Conservation (phyloP, 2,888 invertebrate genomes). For the Euclidia mi region DNA sequence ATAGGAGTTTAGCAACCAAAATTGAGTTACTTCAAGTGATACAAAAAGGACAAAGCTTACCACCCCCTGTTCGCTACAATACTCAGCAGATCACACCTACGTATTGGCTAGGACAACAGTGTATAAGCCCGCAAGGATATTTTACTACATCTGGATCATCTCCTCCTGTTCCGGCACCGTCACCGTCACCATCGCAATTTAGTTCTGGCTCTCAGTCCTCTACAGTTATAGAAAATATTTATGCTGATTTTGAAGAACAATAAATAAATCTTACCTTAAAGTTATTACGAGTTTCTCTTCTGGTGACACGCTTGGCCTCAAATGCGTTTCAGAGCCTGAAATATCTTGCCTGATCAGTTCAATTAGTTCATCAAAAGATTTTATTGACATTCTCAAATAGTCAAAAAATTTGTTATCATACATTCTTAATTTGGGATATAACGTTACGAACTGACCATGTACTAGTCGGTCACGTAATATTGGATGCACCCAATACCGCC, state of each 20-base stretch:
- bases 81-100: conserved; percentile 50
- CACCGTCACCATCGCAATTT: conserved; percentile 40
- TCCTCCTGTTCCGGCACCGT: conserved; percentile 39
- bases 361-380: no score
- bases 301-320: conserved; percentile 46
- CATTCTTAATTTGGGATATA: conserved; percentile 58
- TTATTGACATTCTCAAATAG: no score
- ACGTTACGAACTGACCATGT: no score
- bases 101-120: conserved; percentile 45
- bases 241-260: conserved; percentile 45
- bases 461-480: no score
- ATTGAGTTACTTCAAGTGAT: conserved; percentile 56
- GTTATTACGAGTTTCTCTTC: conserved; percentile 55
- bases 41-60: conserved; percentile 52
- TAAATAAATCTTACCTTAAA: conserved; percentile 52
- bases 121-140: no score
- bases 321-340: conserved; percentile 40
- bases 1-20: conserved; percentile 54
- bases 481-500: no score
- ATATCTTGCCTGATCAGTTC: conserved; percentile 56
- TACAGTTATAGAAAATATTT: conserved; percentile 44
- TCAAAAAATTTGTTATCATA: conserved; percentile 54
- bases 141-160: no score
- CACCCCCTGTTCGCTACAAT: no score
- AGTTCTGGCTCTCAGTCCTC: conserved; percentile 39